A percentile compares a stretch with the other conserved stretches of the same genome.
These are phyloP conservation scores for Abscondita cerata DNA, from an alignment of 2,888 invertebrate genomes.

Conservation along the genomic window DNA sequence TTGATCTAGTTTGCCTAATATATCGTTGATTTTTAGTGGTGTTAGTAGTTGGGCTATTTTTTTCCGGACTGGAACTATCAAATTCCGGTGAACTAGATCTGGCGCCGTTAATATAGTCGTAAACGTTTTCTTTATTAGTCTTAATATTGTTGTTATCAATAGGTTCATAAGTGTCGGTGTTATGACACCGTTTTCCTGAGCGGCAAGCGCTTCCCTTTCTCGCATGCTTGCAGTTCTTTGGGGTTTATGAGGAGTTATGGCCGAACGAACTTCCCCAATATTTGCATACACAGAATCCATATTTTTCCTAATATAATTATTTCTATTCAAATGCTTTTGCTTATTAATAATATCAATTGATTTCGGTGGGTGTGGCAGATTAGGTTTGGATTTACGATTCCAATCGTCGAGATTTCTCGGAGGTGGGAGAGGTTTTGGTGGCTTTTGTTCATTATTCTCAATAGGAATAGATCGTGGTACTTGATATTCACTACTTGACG, in stretches of 20 bases:
- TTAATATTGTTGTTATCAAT: constrained; percentile 47
- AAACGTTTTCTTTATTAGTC: constrained; percentile 64
- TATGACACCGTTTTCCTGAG: constrained; percentile 53
- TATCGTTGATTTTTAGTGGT: constrained; percentile 53
- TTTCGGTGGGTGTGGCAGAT: constrained; percentile 74
- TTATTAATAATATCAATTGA: constrained; percentile 69
- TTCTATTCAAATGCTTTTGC: constrained; percentile 55
- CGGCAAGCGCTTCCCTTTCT: constrained; percentile 74
- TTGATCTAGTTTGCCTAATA: constrained; percentile 59
- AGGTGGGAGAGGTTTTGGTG: constrained; percentile 69
- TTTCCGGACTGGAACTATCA: constrained; percentile 67
- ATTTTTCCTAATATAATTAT: constrained; percentile 52
- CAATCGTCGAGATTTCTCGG: constrained; percentile 69
- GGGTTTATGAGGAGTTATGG: constrained; percentile 78
- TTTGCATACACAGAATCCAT: constrained; percentile 79
- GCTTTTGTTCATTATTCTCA: constrained; percentile 37
- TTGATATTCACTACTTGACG: constrained; percentile 45
- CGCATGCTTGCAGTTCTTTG: constrained; percentile 87
- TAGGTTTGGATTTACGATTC: constrained; percentile 67
- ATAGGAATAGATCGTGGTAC: constrained; percentile 35
- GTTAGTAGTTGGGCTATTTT: constrained; percentile 54
- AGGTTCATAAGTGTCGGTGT: constrained; percentile 49
- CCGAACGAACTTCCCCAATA: constrained; percentile 83
- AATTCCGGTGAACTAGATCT: constrained; percentile 74
- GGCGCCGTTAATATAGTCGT: constrained; percentile 70